A percentile compares a stretch with the other conserved stretches of the same genome.
Conservation (phyloP, 2,888 invertebrate species). For the Rotaria socialis region DNA sequence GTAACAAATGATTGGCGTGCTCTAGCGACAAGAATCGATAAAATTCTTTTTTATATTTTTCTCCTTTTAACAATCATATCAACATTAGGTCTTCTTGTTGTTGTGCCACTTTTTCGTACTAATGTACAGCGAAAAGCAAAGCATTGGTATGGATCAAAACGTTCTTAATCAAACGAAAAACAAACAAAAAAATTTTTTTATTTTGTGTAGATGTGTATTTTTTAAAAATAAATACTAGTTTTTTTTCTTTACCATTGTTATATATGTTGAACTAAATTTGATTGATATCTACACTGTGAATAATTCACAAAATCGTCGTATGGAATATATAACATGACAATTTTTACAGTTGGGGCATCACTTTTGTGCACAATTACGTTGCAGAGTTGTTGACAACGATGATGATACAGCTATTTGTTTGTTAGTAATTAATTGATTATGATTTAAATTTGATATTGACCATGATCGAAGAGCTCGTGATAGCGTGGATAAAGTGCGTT, state of each 20-base stretch:
- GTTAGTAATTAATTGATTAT: neutral
- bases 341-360: neutral
- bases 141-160: neutral
- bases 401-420: neutral
- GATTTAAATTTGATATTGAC: neutral
- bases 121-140: slow-evolving; percentile 30
- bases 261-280: neutral
- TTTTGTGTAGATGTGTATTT: too few relatives aligned
- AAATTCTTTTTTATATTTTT: slow-evolving; percentile 64
- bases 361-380: neutral
- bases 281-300: neutral
- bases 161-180: neutral
- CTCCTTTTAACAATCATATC: slow-evolving; percentile 62
- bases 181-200: too few relatives aligned
- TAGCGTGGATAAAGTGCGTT: too few relatives aligned
- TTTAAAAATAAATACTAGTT: too few relatives aligned
- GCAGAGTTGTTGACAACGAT: neutral
- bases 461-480: neutral
- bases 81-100: slow-evolving; percentile 61
- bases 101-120: slow-evolving; percentile 57
- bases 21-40: slow-evolving; percentile 63
- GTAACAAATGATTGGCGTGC: slow-evolving; percentile 63
- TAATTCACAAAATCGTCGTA: neutral
- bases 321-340: neutral
- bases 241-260: neutral